A percentile compares a stretch with the other conserved stretches of the same genome.
Conservation (phyloP, 2,797 vertebrate species). For the Psittacula derbiana region DNA sequence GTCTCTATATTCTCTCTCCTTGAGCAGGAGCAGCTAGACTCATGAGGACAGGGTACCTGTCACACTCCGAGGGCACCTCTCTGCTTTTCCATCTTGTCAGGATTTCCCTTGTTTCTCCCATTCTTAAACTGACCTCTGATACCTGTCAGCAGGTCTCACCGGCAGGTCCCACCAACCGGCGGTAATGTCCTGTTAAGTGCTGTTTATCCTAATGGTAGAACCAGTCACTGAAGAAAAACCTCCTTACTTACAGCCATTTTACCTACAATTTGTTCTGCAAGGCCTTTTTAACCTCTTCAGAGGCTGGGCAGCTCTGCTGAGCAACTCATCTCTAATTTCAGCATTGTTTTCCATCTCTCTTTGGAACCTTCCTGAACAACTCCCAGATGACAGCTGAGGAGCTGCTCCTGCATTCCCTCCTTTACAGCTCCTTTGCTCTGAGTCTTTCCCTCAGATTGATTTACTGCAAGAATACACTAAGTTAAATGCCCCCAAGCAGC, state of each 20-base stretch:
- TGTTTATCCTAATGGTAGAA: neutral
- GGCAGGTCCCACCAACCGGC: neutral
- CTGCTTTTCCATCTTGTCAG: rapidly evolving
- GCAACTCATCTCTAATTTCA: neutral
- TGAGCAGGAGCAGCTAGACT: neutral
- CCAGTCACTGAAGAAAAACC: neutral
- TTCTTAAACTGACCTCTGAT: neutral
- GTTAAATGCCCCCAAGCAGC: neutral
- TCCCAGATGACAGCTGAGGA: neutral
- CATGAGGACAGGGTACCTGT: neutral
- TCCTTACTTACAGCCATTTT: neutral
- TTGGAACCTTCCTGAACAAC: neutral
- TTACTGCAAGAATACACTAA: neutral
- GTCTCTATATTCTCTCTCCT: neutral
- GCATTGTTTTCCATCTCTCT: neutral
- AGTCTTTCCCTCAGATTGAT: neutral
- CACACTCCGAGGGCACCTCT: rapidly evolving
- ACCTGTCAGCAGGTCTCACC: neutral
- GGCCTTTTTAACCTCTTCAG: neutral
- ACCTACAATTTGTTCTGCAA: neutral
- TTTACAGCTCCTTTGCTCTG: neutral
- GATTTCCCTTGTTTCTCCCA: neutral
- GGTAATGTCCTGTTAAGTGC: neutral
- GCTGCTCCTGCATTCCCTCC: neutral
- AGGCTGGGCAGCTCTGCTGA: neutral